phyloP scores from a whole-genome alignment of 2,888 invertebrate species.

The Eledona agricola region DNA sequence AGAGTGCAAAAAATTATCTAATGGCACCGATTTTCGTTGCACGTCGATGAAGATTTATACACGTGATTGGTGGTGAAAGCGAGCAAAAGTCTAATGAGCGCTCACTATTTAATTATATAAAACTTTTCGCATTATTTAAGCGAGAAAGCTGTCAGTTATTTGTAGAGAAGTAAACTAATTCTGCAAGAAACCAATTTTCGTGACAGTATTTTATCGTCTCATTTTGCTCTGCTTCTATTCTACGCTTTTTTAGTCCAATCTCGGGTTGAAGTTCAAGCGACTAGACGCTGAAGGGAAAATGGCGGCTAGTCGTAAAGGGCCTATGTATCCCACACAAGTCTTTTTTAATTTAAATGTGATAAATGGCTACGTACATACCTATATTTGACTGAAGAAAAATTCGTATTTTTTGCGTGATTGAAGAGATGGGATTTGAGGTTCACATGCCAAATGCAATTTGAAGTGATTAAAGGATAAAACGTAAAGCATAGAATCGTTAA shows the following conservation, averaged over 20 bases:
- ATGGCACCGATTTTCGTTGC: no score
- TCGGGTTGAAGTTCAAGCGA: conserved; percentile 35
- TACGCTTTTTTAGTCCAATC: conserved; percentile 29
- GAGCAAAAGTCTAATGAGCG: conserved; percentile 16
- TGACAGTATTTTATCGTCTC: conserved; percentile 33
- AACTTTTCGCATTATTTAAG: conserved; percentile 33
- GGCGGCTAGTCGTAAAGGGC: conserved; percentile 18
- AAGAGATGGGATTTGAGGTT: not conserved
- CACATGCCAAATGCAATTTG: no score
- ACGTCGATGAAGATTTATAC: no score
- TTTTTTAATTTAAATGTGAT: no score
- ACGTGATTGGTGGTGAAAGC: no score
- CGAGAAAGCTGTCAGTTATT: conserved; percentile 30
- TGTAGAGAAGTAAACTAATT: conserved; percentile 30
- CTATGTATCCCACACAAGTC: no score
- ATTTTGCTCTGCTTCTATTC: conserved; percentile 26
- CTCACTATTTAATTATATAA: conserved; percentile 30
- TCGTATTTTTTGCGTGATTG: conserved; percentile 5
- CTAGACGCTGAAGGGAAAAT: conserved; percentile 27
- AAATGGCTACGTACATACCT: no score
- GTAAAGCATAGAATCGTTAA: not conserved
- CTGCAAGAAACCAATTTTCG: conserved; percentile 31
- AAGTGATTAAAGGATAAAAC: not conserved
- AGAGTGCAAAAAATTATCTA: no score
- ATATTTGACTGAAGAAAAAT: no score